Conservation (phyloP, 2,888 invertebrate genomes). For the Hypercompe scribonia region DNA sequence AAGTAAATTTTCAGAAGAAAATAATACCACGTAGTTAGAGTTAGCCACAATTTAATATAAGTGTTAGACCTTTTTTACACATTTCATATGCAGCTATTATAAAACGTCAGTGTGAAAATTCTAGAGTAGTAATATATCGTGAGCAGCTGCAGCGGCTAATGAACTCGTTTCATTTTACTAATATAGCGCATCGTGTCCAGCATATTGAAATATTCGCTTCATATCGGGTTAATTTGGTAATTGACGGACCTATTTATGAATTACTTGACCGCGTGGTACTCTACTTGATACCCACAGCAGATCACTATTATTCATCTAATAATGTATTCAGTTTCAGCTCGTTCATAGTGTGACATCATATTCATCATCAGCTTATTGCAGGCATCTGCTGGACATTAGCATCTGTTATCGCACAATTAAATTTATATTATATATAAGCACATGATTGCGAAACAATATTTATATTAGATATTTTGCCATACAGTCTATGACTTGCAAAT, state of each 20-base stretch:
- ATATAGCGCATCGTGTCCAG: slow-evolving; percentile 71
- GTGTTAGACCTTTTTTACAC: slow-evolving; percentile 58
- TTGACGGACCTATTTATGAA: slow-evolving; percentile 44
- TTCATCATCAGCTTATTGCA: too few species aligned
- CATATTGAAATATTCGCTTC: slow-evolving; percentile 60
- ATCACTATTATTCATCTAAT: slow-evolving; percentile 20
- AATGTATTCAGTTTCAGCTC: slow-evolving; percentile 13
- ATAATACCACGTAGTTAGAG: background rate
- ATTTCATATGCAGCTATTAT: slow-evolving; percentile 68
- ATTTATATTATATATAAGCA: too few species aligned
- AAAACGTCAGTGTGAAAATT: slow-evolving; percentile 74
- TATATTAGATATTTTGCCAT: too few species aligned
- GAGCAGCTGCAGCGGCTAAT: slow-evolving; percentile 77
- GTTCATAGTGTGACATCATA: background rate
- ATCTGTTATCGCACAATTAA: too few species aligned
- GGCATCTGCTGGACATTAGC: too few species aligned
- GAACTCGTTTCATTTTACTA: slow-evolving; percentile 79
- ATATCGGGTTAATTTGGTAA: slow-evolving; percentile 46
- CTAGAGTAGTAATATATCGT: slow-evolving; percentile 75
- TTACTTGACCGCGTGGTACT: slow-evolving; percentile 33
- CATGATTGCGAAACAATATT: too few species aligned
- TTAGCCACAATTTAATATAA: slow-evolving; percentile 46
- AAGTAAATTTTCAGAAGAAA: background rate
- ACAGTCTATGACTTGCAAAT: background rate
- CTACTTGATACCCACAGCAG: slow-evolving; percentile 20